Base-by-base conservation (phyloP, 2,113 vertebrate species). In the Trogon surrucura region DNA sequence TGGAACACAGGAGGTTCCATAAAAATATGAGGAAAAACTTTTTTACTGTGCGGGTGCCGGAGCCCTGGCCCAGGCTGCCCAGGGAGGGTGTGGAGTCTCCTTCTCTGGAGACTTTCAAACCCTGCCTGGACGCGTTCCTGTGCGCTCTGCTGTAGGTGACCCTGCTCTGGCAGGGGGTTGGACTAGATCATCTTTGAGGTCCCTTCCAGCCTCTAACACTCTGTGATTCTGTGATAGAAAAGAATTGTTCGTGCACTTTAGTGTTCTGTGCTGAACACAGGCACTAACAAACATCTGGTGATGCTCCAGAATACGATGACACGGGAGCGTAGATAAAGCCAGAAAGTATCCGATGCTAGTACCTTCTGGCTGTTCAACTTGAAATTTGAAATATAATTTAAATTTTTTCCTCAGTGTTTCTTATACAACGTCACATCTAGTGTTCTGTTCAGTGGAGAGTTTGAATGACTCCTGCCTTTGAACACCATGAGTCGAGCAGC, bases 241-340 rank as follows among this genome's bases (percentile, higher is more conserved):
- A 75, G 3, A 38, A 50, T 50, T 56, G 22, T 5, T 26, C 2
- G 0, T 16, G 11, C 65, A 7, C 75, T 81, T 70, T n/a, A 53
- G 20, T 20, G 3, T 48, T 25, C 45, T 75, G 14, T 73, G 47
- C 36, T 73, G 36, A 32, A 7, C 23, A 4, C 11, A 7, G 4
- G 9, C 15, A 66, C 0, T 41, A 69, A 38, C 30, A 44, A 57
- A 18, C 17, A 25, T 8, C 17, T 36, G 0, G 2, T 4, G 65
- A 72, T 74, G 48, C 45, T 72, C 19, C 18, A 2, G 79, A 6
- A 47, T 65, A 22, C 30, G 5, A 25, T 60, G 53, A 10, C 19
- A 34, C 1, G 6, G 5, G 11, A 15, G 22, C 81, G 20, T 4
- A 61, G 26, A 8, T 79, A 58, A 70, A 87, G 8, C 4, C 36